Conservation (phyloP, 2,888 invertebrate species). For the Scaptomyza flava region DNA sequence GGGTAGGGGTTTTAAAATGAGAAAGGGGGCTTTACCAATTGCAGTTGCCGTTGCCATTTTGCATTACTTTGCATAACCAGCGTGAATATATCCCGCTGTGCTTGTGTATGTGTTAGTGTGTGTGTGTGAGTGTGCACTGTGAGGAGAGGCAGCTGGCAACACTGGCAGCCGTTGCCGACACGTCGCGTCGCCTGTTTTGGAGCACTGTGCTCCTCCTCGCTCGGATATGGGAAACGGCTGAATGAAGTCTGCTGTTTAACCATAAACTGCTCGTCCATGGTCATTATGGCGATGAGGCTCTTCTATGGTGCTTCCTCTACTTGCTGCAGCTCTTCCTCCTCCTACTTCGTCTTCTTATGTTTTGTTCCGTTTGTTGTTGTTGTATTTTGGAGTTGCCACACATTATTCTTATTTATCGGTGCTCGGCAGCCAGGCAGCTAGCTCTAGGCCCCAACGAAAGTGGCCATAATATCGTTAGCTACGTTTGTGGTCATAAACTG, state of each 20-base stretch:
- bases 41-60: slow-evolving; percentile 69
- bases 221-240: slow-evolving; percentile 33
- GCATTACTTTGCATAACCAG: slow-evolving; percentile 77
- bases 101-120: neutral
- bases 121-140: slow-evolving; percentile 6
- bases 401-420: slow-evolving; percentile 74
- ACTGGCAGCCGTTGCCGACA: slow-evolving; percentile 38
- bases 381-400: slow-evolving; percentile 39
- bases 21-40: slow-evolving; percentile 56
- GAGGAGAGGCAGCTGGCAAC: slow-evolving; percentile 10
- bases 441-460: slow-evolving; percentile 37
- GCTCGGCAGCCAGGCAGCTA: slow-evolving; percentile 42
- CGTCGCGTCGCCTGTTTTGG: slow-evolving; percentile 43
- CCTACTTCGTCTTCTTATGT: slow-evolving; percentile 6
- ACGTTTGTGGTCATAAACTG: slow-evolving; percentile 49
- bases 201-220: slow-evolving; percentile 21
- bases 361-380: neutral
- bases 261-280: slow-evolving; percentile 73
- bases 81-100: slow-evolving; percentile 64
- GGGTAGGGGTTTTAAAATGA: neutral
- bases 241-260: slow-evolving; percentile 63
- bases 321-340: neutral
- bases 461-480: slow-evolving; percentile 41
- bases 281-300: slow-evolving; percentile 57
- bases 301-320: slow-evolving; percentile 7